Base-by-base conservation (phyloP, 2,888 invertebrate genomes). In the Drosophila yooni region DNA sequence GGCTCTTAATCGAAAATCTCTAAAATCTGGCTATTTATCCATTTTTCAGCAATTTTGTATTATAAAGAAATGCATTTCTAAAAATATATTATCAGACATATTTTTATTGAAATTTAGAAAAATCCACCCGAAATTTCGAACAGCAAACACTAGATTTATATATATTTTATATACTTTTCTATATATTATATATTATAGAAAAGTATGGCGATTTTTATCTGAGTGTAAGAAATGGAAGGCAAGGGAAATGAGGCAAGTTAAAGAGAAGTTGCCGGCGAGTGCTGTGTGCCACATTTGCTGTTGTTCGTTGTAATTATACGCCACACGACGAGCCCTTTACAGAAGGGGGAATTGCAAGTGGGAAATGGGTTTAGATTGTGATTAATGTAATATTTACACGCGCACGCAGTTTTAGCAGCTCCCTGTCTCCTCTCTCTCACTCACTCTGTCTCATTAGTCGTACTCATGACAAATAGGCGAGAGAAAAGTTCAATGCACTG, bases 341-440 rank as follows among this genome's bases (percentile, higher is more conserved):
- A 2, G n/a, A 3, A 29, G 21, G 7, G 36, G 46, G 10, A 21
- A 15, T 46, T 15, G 25, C 25, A 46, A 25, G 34, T 40, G 54
- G 36, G 18, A 31, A 43, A 15, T 51, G 46, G 53, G 59, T 46
- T 25, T 53, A 54, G 61, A 56, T 76, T 67, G 67, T 74, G 86
- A 74, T 72, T 88, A 89, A 90, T 89, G 78, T 83, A 81, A 84
- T 74, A 75, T 86, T 74, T 80, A 86, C 89, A 90, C 87, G 81
- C 71, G 74, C 68, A 63, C 70, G 66, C 83, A 63, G 51, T 52
- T 40, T 21, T 51, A 36, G 6, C 29, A 31, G 11, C 2, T 29
- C n/a, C 0, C 10, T 33, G 13, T 18, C 25, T 21, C 52, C 10
- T n/a, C n/a, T n/a, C 34, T n/a, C 3, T 38, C 3, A 10, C 8